Evolutionary conservation across 2,797 vertebrate species (phyloP).

Genomic region (Lepus townsendii): DNA sequence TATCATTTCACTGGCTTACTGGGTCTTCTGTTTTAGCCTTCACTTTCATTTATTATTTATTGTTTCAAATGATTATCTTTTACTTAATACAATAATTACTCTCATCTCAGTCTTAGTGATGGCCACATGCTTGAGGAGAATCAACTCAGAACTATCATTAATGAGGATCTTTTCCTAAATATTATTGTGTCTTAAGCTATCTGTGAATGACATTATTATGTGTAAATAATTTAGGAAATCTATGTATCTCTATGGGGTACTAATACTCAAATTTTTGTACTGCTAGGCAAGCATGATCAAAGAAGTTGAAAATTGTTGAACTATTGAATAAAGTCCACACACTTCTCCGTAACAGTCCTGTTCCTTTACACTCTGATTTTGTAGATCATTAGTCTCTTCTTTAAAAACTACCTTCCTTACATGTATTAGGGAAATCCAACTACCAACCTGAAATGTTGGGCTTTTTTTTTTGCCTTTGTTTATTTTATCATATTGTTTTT

Average conservation of each 20-base stretch:
- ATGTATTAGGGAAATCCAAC: background rate
- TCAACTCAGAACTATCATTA: background rate
- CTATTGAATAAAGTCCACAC: background rate
- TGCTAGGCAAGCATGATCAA: background rate
- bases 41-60: background rate
- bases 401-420: background rate
- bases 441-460: background rate
- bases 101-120: background rate
- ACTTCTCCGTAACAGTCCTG: background rate
- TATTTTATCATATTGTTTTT: background rate
- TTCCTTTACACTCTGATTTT: background rate
- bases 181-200: background rate
- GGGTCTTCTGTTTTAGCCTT: background rate
- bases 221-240: background rate
- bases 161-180: background rate
- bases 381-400: background rate
- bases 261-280: background rate
- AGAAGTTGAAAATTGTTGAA: background rate
- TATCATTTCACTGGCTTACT: background rate
- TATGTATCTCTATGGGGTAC: background rate
- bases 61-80: slow-evolving; percentile 26
- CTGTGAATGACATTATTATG: background rate
- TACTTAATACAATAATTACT: background rate
- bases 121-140: background rate
- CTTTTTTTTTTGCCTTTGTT: background rate